Evolutionary conservation across 1,140 invertebrate genomes (phyloP), one percentile per base, ranked within the genome.

Genomic region (Littorina saxatilis): DNA sequence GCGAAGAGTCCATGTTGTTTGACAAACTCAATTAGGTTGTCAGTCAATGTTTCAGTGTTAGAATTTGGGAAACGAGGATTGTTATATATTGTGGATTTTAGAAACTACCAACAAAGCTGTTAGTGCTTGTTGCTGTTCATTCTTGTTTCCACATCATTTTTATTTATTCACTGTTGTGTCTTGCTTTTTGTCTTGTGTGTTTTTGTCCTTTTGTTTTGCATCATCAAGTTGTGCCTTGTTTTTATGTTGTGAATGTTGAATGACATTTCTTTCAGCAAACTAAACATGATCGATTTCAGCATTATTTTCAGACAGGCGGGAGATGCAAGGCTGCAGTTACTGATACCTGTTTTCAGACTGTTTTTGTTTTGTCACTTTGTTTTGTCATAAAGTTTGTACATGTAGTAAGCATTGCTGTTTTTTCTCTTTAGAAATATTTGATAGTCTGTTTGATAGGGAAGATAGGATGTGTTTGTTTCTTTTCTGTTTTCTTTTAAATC

Each of bases 91-190:
- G 47, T 47, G 37, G 23, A 74, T 74, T 11, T 66, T 29, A 79
- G 58, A 66, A 79, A 43, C 27, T 79, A 66, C 58, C 37, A 79
- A 43, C 43, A 66, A 20, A 70, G 9, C 13, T 70, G 29, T 70
- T 70, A 32, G 2, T 79, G 55, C 61, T 29, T 77, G 75, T 47
- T 61, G 35, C 39, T 77, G 0, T 9, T 61, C 52, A 58, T 77
- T 35, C 20, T 52, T 37, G n/a, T 32, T 61, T 35, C 35, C 39
- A 39, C 39, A 61, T 5, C 52, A 63, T 63, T n/a, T 32, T 58
- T 27, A 23, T 40, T 9, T 17, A 23, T 23, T 27, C 27, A 74
- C 23, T 47, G 35, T 43, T 27, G n/a, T 37, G 27, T 40, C 9
- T 20, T 23, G 40, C 9, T 43, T 72, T 9, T 15, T 7, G 70